These are phyloP conservation scores for Apus apus DNA, from an alignment of 2,113 vertebrate species.

Conservation along the genomic window DNA sequence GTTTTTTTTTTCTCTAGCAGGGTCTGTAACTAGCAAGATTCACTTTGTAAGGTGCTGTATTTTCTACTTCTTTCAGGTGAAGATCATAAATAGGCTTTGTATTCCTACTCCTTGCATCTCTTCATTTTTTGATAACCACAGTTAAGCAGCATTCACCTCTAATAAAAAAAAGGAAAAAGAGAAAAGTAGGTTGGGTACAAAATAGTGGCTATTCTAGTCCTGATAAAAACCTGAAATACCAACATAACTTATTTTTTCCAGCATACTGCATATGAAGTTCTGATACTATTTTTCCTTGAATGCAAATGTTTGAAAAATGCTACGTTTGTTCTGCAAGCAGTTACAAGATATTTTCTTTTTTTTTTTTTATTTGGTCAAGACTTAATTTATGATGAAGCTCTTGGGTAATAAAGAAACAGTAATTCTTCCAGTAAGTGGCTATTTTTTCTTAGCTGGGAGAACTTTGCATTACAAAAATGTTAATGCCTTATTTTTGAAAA, in stretches of 20 bases:
- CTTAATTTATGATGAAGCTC: slow-evolving; percentile 4
- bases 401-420: slow-evolving; percentile 62
- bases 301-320: slow-evolving; percentile 38
- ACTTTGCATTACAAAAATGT: slow-evolving; percentile 42
- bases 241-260: slow-evolving; percentile 66
- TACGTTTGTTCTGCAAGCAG: background rate
- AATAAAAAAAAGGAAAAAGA: background rate
- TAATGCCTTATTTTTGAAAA: slow-evolving; percentile 36
- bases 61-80: background rate
- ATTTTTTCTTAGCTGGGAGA: slow-evolving; percentile 29
- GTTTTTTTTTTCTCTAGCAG: background rate
- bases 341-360: background rate
- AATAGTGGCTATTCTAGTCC: slow-evolving; percentile 37
- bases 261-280: slow-evolving; percentile 14
- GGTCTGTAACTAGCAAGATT: background rate
- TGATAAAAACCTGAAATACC: slow-evolving; percentile 23
- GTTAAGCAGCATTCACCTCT: background rate
- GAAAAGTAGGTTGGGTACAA: background rate
- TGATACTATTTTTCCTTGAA: slow-evolving; percentile 60
- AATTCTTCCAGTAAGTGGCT: slow-evolving; percentile 40
- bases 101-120: background rate
- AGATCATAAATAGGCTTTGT: background rate
- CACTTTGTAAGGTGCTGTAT: background rate
- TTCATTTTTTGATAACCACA: background rate
- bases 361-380: slow-evolving; percentile 2